Percentiles rank a stretch among this genome's conserved stretches.
phyloP scores from a whole-genome alignment of 2,113 vertebrate species.

The Cercopithecus mona region DNA sequence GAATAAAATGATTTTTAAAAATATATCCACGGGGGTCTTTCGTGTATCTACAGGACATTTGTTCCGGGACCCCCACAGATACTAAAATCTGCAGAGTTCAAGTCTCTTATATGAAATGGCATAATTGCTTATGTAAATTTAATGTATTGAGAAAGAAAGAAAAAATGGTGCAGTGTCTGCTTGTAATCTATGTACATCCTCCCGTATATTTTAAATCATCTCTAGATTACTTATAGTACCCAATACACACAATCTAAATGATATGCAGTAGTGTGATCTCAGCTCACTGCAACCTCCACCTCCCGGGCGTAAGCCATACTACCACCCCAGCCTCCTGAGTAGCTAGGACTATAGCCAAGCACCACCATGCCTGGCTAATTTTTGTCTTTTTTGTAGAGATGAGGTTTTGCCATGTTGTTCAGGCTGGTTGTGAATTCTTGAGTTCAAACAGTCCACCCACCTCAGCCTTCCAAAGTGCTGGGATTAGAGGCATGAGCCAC shows the following conservation, averaged over 20 bases:
- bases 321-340: too few relatives aligned
- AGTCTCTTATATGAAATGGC: background rate
- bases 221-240: background rate
- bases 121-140: background rate
- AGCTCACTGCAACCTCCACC: too few relatives aligned
- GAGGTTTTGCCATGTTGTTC: too few relatives aligned
- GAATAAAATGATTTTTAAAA: conserved; percentile 24
- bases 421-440: too few relatives aligned
- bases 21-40: background rate
- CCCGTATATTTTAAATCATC: background rate
- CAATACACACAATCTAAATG: background rate
- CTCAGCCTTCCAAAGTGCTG: too few relatives aligned
- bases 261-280: background rate
- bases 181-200: background rate
- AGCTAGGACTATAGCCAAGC: too few relatives aligned
- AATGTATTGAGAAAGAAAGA: too few relatives aligned
- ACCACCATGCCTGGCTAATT: too few relatives aligned
- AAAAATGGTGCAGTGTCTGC: background rate
- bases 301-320: too few relatives aligned
- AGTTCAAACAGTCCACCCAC: too few relatives aligned
- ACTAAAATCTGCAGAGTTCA: background rate
- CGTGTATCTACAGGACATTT: background rate
- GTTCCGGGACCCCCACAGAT: background rate
- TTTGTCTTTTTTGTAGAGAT: too few relatives aligned
- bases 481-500: too few relatives aligned